Evolutionary conservation across 2,113 vertebrate genomes (phyloP).

Genomic region (Gallinago media): DNA sequence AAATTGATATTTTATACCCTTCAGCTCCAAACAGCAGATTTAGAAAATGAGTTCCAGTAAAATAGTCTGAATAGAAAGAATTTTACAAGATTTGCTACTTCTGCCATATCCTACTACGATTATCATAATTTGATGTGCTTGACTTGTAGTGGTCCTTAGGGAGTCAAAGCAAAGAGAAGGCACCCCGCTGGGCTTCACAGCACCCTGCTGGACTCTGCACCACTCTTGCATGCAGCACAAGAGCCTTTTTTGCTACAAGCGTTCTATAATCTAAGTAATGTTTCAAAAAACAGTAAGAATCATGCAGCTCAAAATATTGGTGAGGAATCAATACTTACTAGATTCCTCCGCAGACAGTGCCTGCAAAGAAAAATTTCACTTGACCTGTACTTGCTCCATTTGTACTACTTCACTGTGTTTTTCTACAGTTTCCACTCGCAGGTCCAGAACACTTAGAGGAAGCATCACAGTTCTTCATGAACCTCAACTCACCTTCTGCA

Average conservation of each 20-base stretch:
- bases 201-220: neutral
- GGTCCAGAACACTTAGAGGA: neutral
- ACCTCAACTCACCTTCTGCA: neutral
- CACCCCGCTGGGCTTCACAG: neutral
- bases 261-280: neutral
- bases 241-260: neutral
- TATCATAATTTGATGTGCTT: neutral
- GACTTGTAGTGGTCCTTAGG: neutral
- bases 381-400: neutral
- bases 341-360: neutral
- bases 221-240: neutral
- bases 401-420: neutral
- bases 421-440: neutral
- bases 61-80: conserved; percentile 29
- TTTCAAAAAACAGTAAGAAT: neutral
- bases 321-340: neutral
- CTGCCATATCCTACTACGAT: neutral
- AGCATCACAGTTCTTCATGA: neutral
- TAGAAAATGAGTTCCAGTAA: conserved; percentile 42
- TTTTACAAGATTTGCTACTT: neutral
- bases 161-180: neutral
- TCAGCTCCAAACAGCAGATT: conserved; percentile 27
- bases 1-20: conserved; percentile 17
- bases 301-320: neutral
- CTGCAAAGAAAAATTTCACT: neutral